Base-by-base conservation (phyloP, 2,113 vertebrate genomes). In the Corydoras maculifer region DNA sequence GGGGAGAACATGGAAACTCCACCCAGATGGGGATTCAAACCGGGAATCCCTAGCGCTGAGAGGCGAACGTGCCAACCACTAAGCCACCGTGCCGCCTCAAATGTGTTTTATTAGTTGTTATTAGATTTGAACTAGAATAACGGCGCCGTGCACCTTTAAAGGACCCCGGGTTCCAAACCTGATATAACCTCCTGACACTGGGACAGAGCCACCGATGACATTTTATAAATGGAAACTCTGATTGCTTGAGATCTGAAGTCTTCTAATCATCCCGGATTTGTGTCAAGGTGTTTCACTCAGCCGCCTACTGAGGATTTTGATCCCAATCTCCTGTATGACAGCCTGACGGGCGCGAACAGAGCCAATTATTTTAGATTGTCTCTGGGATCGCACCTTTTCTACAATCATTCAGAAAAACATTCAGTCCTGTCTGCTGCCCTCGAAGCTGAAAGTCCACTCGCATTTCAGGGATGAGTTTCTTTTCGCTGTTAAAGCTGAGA, bases 291-390 rank as follows among this genome's bases (percentile, higher is more conserved):
- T 57, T 14, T 57, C 60, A 62, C 9, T 32, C 10, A 53, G 15
- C 49, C 30, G 62, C 31, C 6, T 15, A n/a, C 14, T 57, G 54
- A 13, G n/a, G 12, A 57, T 57, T 57, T n/a, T 14, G 14, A 57
- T 11, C 29, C 30, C 50, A 54, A 10, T 9, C 54, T 59, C 70
- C 31, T n/a, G 31, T 8, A 43, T 50, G 48, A 65, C 54, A 50
- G 62, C 13, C 29, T 15, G 6, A 32, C 62, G 25, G 29, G 55
- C 49, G 9, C 29, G 43, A 65, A 48, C 51, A 64, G 18, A 57
- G 25, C 15, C 62, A 31, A 49, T 72, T 49, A 64, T 18, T 65
- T 51, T 65, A 51, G 63, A 49, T 10, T 65, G 14, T 35, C 48
- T 65, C 48, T 72, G 18, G 11, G 8, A 5, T 29, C 63, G 14